Base-by-base conservation (phyloP, 2,888 invertebrate genomes). In the Isotomurus palustris region DNA sequence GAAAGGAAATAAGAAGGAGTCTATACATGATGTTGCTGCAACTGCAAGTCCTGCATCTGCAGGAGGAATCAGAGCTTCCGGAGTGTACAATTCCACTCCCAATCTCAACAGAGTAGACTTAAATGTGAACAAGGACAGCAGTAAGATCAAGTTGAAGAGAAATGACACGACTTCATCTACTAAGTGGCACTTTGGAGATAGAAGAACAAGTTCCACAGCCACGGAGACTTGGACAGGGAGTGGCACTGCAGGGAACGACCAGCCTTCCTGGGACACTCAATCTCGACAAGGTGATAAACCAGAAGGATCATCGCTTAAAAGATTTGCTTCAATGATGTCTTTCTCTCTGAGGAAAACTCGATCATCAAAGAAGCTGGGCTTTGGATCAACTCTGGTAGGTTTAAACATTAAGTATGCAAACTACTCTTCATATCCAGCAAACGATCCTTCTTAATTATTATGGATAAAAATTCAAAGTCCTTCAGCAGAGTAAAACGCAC, bases 91-190 rank as follows among this genome's bases (percentile, higher is more conserved):
- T 32, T 69, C 68, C 2, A 69, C 68, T 17, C 68, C 68, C 8
- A 69, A 69, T 52, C 54, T 68, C 10, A 44, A 65, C 44, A 66
- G 65, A 62, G 54, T 68, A 21, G 45, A 59, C 27, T 29, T 14
- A n/a, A 45, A 21, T 22, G 43, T 14, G 29, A 24, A 35, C 44
- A 29, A 54, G 24, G 28, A 43, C 19, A 17, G 45, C 47, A 24
- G 60, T 53, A 14, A 38, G 55, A 52, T 19, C 52, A 58, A 27
- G 50, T 47, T 27, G 54, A 53, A 2, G 19, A 35, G 14, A 45
- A 51, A 43, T 47, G 28, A 2, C 56, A 60, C 2, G 48, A 56
- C 53, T 27, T 48, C 19, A 49, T 56, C 25, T 41, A n/a, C n/a
- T n/a, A 53, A n/a, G 53, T 56, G 29, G 60, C 53, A 49, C 1